Base-by-base conservation (phyloP, 2,797 vertebrate species). In the Tapirus indicus region DNA sequence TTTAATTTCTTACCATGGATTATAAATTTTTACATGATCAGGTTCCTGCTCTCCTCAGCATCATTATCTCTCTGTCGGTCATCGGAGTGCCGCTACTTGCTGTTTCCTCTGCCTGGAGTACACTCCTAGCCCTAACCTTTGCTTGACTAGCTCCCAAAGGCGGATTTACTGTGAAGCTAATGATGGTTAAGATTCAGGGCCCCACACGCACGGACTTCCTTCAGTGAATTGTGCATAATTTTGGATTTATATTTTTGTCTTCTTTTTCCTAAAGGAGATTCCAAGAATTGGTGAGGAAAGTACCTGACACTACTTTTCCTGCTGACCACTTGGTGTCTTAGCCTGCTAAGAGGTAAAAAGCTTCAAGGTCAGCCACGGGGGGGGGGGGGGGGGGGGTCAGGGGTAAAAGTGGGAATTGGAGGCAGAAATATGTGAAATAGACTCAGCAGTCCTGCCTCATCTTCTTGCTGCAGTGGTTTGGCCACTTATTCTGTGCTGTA, bases 21-120 rank as follows among this genome's bases (percentile, higher is more conserved):
- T 47, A 12, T 29, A 14, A 8, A 9, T 4, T 49, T 44, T 75
- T 20, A 4, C 78, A 6, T 8, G 16, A 27, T 54, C 38, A 54
- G 13, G 5, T 71, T 52, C 23, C 13, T 32, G 47, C 56, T 77
- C 23, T 58, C 6, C 60, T 35, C 47, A n/a, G 64, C 38, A 21
- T 3, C 56, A 18, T 58, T 2, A 17, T 41, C n/a, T 7, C 32
- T 5, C 2, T 25, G 3, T 64, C 5, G 2, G 23, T 49, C 13
- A 0, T 7, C 60, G 4, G 32, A 25, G 25, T 25, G 8, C 47
- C 56, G 11, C 12, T 0, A 4, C 25, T 5, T 17, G 0, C 29
- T 8, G 8, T 47, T n/a, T 35, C 44, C 62, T 86, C 41, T 8
- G 7, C 5, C 41, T 74, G 74, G n/a, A 25, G 52, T 18, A 52